phyloP scores from a whole-genome alignment of 2,797 vertebrate genomes.

The Danio kyathit region DNA sequence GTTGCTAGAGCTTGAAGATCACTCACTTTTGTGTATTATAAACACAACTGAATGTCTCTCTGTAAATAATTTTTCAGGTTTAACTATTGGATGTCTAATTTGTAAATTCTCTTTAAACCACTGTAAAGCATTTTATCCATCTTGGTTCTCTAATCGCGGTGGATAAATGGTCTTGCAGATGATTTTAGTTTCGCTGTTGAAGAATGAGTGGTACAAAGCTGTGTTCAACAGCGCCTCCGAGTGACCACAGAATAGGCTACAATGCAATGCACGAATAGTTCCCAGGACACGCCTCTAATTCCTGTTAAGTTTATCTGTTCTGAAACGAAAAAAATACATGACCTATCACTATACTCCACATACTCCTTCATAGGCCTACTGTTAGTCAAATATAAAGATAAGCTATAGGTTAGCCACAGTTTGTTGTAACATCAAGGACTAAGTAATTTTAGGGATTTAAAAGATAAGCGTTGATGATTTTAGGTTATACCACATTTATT shows the following conservation, averaged over 20 bases:
- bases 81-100: slow-evolving; percentile 20
- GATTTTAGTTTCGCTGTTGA: slow-evolving; percentile 6
- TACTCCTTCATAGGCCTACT: background rate
- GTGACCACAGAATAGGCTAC: slow-evolving; percentile 56
- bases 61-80: slow-evolving; percentile 6
- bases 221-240: slow-evolving; percentile 75
- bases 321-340: background rate
- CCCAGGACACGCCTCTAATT: background rate
- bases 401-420: no score
- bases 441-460: background rate
- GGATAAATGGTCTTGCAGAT: slow-evolving; percentile 21
- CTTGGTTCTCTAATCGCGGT: slow-evolving; percentile 3
- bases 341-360: background rate
- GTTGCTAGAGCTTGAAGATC: slow-evolving; percentile 10
- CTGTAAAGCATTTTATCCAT: slow-evolving; percentile 31
- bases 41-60: slow-evolving; percentile 7
- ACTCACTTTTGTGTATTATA: slow-evolving; percentile 15
- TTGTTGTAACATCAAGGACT: no score
- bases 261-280: background rate
- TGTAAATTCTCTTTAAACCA: slow-evolving; percentile 19
- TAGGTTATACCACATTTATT: background rate
- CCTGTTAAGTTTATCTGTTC: background rate
- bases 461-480: background rate
- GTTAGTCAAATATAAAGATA: background rate
- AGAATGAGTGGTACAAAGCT: slow-evolving; percentile 20